Base-by-base conservation (phyloP, 2,888 invertebrate genomes). In the Calameuta pallipes region DNA sequence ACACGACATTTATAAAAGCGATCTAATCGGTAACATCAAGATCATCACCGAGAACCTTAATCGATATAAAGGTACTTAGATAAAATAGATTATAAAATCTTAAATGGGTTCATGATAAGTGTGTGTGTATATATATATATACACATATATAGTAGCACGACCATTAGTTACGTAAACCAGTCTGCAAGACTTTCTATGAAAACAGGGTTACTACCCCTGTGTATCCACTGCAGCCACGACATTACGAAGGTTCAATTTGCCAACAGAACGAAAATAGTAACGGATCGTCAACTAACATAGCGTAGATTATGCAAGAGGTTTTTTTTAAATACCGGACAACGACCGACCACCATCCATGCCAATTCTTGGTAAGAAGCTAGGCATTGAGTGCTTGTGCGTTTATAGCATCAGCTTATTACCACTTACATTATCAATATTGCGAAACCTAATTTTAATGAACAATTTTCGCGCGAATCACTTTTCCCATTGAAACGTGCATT, bases 241-340 rank as follows among this genome's bases (percentile, higher is more conserved):
- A 9, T 56, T 56, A 56, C 80, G 34, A 75, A 75, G 56, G 74
- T 74, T 69, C 75, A 76, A 75, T 76, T 69, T 76, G 79, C 75
- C 80, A 80, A 69, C 73, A 73, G 56, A 37, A 69, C 82, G 76
- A 76, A 82, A 81, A 83, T 82, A 83, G 82, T 74, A 41, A 69
- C 37, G 74, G 37, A 76, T 76, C 79, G 77, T 56, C 73, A 78
- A 74, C 36, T 73, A 80, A 76, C 80, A 78, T 75, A 78, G 78
- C 76, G 56, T 13, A 73, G 73, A 78, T 80, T 81, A 78, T 74
- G 79, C 79, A 80, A 80, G 76, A 79, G 71, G 34, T 68, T 74
- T 77, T 73, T 35, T 69, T 34, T 41, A n/a, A 34, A 36, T n/a
- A 56, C 69, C 75, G 80, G 78, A 81, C 80, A 81, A 79, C 77